phyloP scores from a whole-genome alignment of 2,888 invertebrate species.

The Tenthredo notha region DNA sequence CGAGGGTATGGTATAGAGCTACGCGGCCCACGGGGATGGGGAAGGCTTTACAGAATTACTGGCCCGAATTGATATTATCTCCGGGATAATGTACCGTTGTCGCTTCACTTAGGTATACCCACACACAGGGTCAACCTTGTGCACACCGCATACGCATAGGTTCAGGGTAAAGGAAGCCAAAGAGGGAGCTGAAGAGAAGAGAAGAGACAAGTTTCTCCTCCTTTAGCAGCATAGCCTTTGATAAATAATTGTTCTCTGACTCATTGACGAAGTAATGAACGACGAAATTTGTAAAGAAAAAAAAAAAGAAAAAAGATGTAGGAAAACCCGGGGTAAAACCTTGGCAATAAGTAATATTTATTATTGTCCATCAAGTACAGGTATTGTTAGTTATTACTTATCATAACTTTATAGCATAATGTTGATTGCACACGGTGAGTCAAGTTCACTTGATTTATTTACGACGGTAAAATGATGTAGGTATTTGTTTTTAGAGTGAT shows the following conservation, averaged over 20 bases:
- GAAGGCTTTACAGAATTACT: slow-evolving; percentile 50
- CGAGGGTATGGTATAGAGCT: slow-evolving; percentile 20
- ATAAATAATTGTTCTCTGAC: not conserved
- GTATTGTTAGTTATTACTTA: no score
- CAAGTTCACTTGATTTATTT: not conserved
- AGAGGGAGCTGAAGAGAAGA: not conserved
- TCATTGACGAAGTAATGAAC: not conserved
- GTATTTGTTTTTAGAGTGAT: not conserved
- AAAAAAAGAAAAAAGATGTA: not conserved
- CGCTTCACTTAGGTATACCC: slow-evolving; percentile 8
- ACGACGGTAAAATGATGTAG: not conserved
- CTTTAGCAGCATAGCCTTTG: not conserved
- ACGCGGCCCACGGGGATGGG: slow-evolving; percentile 27
- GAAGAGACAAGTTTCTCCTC: not conserved
- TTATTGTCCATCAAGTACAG: not conserved
- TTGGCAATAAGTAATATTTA: not conserved
- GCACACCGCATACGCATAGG: not conserved
- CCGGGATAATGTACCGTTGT: slow-evolving; percentile 50
- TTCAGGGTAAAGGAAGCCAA: slow-evolving; percentile 1
- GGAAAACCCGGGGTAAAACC: not conserved
- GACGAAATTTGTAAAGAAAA: not conserved
- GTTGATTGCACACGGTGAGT: no score
- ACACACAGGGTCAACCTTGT: not conserved
- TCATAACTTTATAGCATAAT: no score
- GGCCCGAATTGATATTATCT: slow-evolving; percentile 51